Conservation (phyloP, 2,113 vertebrate genomes). For the Entelurus aequoreus region DNA sequence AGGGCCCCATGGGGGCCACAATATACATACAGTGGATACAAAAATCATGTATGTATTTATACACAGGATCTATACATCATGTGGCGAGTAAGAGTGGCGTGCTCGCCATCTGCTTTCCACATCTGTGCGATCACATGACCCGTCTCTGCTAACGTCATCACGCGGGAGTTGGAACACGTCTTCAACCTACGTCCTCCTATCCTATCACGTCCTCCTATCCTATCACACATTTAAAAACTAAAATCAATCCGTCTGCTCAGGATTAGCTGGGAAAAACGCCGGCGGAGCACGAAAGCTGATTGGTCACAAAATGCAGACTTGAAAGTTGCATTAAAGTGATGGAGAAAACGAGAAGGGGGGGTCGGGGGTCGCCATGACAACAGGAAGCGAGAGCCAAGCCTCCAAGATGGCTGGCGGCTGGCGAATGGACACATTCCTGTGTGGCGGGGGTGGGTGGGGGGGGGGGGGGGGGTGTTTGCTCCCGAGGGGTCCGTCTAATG, state of each 20-base stretch:
- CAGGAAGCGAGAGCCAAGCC: conserved; percentile 70
- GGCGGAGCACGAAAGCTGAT: too few species aligned
- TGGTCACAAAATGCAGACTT: too few species aligned
- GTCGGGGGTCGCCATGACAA: conserved; percentile 72
- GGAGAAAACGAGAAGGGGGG: conserved; percentile 58
- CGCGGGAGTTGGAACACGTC: conserved; percentile 60
- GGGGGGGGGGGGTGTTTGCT: conserved; percentile 65
- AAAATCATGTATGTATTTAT: conserved; percentile 33
- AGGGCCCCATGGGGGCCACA: too few species aligned
- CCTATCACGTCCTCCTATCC: too few species aligned
- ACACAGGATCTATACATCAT: background rate
- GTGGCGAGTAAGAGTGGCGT: conserved; percentile 48
- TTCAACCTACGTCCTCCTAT: conserved; percentile 16
- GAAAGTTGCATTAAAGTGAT: conserved; percentile 40
- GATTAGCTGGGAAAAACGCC: too few species aligned
- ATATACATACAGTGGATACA: too few species aligned
- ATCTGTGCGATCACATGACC: conserved; percentile 66
- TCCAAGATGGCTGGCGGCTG: conserved; percentile 74
- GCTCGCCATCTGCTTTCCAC: conserved; percentile 66
- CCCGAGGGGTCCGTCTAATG: conserved; percentile 19
- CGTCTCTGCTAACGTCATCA: conserved; percentile 72
- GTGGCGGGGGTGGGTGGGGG: conserved; percentile 42
- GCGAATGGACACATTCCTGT: conserved; percentile 76
- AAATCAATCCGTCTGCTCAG: too few species aligned
- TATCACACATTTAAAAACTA: too few species aligned